phyloP scores from a whole-genome alignment of 2,888 invertebrate species.

The Agonopterix arenella region DNA sequence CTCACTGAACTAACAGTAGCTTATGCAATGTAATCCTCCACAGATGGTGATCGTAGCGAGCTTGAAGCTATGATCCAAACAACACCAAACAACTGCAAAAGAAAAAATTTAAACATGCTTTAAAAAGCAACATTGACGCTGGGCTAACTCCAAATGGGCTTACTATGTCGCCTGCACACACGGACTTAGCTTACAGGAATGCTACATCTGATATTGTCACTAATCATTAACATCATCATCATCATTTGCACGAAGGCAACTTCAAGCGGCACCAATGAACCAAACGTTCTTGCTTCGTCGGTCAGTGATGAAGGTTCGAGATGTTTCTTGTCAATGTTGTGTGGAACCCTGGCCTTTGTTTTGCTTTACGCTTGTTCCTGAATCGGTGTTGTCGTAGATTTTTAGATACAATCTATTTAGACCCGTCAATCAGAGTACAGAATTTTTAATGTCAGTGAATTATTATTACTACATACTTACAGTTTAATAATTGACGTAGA shows the following conservation, averaged over 20 bases:
- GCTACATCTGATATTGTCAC: slow-evolving; percentile 48
- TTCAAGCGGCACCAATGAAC: slow-evolving; percentile 62
- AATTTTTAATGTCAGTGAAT: too few relatives aligned
- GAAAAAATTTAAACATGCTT: slow-evolving; percentile 78
- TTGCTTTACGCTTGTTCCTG: slow-evolving; percentile 39
- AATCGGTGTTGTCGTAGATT: slow-evolving; percentile 30
- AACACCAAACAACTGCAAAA: slow-evolving; percentile 78
- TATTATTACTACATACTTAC: too few relatives aligned
- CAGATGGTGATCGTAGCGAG: slow-evolving; percentile 78
- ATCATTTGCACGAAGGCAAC: slow-evolving; percentile 58
- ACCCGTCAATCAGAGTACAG: too few relatives aligned
- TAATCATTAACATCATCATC: slow-evolving; percentile 40
- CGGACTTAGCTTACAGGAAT: slow-evolving; percentile 71
- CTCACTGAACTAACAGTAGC: slow-evolving; percentile 59
- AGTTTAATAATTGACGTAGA: too few relatives aligned
- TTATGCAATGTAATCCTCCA: slow-evolving; percentile 75
- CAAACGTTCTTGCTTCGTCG: slow-evolving; percentile 60
- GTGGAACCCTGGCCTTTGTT: slow-evolving; percentile 30
- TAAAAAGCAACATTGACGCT: slow-evolving; percentile 63
- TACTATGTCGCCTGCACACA: slow-evolving; percentile 70
- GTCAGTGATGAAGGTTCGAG: slow-evolving; percentile 60
- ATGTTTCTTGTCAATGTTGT: slow-evolving; percentile 34
- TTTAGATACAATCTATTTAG: not conserved
- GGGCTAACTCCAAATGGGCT: slow-evolving; percentile 65
- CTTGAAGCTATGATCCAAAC: slow-evolving; percentile 77